A percentile compares a stretch with the other conserved stretches of the same genome.
Evolutionary conservation across 2,113 vertebrate species (phyloP).

Genomic region (Hirundichthys speculiger): DNA sequence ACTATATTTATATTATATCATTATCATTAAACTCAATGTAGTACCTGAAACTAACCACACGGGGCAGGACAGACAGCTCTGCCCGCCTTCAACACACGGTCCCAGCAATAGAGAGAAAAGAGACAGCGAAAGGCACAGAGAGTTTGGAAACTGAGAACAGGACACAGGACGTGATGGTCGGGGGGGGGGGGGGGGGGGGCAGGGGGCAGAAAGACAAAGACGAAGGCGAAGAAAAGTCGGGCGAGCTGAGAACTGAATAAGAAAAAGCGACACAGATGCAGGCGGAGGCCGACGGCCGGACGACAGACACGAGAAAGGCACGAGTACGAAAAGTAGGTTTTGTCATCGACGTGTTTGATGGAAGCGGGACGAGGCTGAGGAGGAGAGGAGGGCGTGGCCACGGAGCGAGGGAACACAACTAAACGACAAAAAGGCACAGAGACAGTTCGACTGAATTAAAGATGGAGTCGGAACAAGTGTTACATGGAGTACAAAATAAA

Average conservation of each 20-base stretch:
- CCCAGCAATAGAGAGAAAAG: constrained; percentile 77
- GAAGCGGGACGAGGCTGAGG: constrained; percentile 45
- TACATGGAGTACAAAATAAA: constrained; percentile 69
- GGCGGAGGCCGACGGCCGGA: constrained; percentile 17
- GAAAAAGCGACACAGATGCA: constrained; percentile 2
- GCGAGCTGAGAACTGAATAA: no score
- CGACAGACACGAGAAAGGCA: constrained; percentile 76
- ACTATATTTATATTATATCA: constrained; percentile 86
- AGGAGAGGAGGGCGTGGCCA: constrained; percentile 47
- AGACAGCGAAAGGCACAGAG: constrained; percentile 80
- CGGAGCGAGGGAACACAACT: constrained; percentile 22
- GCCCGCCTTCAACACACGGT: constrained; percentile 76
- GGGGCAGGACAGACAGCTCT: constrained; percentile 63
- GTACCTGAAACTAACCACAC: constrained; percentile 86
- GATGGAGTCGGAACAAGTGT: no score
- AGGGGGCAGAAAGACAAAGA: no score
- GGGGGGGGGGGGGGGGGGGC: neutral
- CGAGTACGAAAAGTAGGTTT: constrained; percentile 67
- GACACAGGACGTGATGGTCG: constrained; percentile 36
- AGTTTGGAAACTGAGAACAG: constrained; percentile 65
- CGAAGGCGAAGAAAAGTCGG: no score
- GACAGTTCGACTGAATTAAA: constrained; percentile 15
- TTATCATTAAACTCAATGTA: constrained; percentile 81
- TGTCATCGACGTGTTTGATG: constrained; percentile 43
- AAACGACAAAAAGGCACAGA: constrained; percentile 50